Conservation (phyloP, 2,888 invertebrate genomes). For the Nomada goodeniana region DNA sequence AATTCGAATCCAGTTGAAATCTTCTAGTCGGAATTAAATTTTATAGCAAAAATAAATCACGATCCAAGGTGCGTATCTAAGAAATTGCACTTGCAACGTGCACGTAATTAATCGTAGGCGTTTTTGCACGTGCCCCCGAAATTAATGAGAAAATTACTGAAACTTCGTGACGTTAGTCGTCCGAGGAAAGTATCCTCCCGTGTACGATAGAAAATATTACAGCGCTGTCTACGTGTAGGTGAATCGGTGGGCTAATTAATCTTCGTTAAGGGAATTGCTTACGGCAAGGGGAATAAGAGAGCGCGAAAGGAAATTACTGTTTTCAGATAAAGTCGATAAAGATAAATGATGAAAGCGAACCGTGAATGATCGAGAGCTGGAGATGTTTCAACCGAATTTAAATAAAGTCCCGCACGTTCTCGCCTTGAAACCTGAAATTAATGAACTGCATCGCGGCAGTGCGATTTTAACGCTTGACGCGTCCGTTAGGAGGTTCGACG, state of each 20-base stretch:
- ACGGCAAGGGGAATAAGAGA: slow-evolving; percentile 44
- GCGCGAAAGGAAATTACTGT: slow-evolving; percentile 59
- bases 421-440: slow-evolving; percentile 15
- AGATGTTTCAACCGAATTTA: slow-evolving; percentile 25
- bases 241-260: slow-evolving; percentile 68
- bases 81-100: slow-evolving; percentile 1
- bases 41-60: too few relatives aligned
- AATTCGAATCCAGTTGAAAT: too few relatives aligned
- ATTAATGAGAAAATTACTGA: slow-evolving; percentile 30
- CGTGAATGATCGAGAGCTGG: slow-evolving; percentile 38
- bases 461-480: not conserved
- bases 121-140: slow-evolving; percentile 15
- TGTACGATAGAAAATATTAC: slow-evolving; percentile 31
- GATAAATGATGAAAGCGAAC: slow-evolving; percentile 60
- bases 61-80: not conserved
- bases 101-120: slow-evolving; percentile 23
- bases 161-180: slow-evolving; percentile 37
- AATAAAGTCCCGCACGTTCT: slow-evolving; percentile 32
- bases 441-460: not conserved
- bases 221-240: not conserved
- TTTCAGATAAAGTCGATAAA: slow-evolving; percentile 64
- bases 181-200: slow-evolving; percentile 24
- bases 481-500: not conserved
- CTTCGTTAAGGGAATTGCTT: slow-evolving; percentile 69
- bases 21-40: too few relatives aligned